These are phyloP conservation scores for Hexactinellida sp. DNA, from an alignment of 37 sponge, comb jelly and placozoan species.

Conservation along the genomic window DNA sequence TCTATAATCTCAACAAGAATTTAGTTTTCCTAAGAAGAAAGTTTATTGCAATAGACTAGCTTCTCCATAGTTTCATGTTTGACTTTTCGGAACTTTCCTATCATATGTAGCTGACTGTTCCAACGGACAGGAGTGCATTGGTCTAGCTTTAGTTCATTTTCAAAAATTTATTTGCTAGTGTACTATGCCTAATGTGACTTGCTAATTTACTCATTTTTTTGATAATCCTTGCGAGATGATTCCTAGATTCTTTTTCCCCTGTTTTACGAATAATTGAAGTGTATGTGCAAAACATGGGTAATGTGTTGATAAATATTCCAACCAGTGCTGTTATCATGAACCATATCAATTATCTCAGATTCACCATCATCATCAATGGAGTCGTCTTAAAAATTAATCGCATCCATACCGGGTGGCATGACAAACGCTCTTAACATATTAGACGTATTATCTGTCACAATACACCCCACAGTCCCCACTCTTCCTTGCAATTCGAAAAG, in stretches of 20 bases:
- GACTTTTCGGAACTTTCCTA: neutral
- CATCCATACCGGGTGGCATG: neutral
- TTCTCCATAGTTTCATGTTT: neutral
- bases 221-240: neutral
- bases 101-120: conserved; percentile 17
- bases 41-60: neutral
- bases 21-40: conserved; percentile 14
- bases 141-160: conserved; percentile 7
- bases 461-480: conserved; percentile 11
- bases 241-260: conserved; percentile 10
- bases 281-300: conserved; percentile 28
- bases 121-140: neutral
- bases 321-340: neutral
- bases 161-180: neutral
- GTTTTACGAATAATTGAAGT: conserved; percentile 19
- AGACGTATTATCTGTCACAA: conserved; percentile 10
- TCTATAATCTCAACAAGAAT: conserved; percentile 20
- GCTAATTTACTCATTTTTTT: neutral
- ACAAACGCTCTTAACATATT: conserved; percentile 11
- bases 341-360: neutral
- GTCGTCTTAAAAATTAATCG: neutral
- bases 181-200: conserved; percentile 12
- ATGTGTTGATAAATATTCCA: conserved; percentile 19
- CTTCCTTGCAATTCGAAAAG: neutral
- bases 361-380: neutral